Evolutionary conservation across 2,888 invertebrate genomes (phyloP).

Genomic region (Trichogramma dendrolimi): DNA sequence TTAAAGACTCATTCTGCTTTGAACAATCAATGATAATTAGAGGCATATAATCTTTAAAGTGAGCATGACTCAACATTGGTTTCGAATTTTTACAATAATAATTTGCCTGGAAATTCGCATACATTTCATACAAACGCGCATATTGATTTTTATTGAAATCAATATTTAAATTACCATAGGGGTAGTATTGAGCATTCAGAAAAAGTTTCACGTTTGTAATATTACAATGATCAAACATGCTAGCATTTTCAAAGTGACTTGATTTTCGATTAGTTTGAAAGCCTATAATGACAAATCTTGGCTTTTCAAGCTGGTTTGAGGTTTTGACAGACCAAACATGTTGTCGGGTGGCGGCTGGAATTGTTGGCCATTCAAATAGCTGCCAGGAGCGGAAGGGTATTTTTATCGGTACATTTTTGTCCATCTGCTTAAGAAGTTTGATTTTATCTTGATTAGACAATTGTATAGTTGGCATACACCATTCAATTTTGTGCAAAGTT

Average conservation of each 20-base stretch:
- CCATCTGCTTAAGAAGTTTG: conserved; percentile 26
- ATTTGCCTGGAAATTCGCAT: too few species aligned
- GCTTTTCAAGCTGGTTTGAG: conserved; percentile 45
- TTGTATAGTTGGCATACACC: conserved; percentile 25
- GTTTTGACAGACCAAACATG: conserved; percentile 41
- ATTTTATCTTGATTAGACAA: conserved; percentile 27
- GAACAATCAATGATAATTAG: too few species aligned
- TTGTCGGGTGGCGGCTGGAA: conserved; percentile 40
- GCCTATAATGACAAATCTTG: conserved; percentile 44
- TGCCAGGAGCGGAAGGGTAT: conserved; percentile 45
- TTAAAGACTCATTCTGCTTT: too few species aligned
- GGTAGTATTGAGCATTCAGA: conserved; percentile 43
- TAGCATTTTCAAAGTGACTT: conserved; percentile 30
- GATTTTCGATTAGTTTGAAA: conserved; percentile 46
- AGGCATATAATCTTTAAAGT: too few species aligned
- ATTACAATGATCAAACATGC: conserved; percentile 36
- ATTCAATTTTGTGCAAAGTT: conserved; percentile 30
- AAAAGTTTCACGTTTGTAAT: conserved; percentile 43
- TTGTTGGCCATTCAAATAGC: conserved; percentile 43
- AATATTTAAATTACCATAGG: conserved; percentile 31
- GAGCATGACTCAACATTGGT: too few species aligned
- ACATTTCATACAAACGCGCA: conserved; percentile 12
- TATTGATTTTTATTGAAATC: conserved; percentile 15
- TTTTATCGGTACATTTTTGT: conserved; percentile 24
- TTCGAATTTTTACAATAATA: too few species aligned